Evolutionary conservation across 2,113 vertebrate species (phyloP).

Genomic region (Onychorhynchus coronatus): DNA sequence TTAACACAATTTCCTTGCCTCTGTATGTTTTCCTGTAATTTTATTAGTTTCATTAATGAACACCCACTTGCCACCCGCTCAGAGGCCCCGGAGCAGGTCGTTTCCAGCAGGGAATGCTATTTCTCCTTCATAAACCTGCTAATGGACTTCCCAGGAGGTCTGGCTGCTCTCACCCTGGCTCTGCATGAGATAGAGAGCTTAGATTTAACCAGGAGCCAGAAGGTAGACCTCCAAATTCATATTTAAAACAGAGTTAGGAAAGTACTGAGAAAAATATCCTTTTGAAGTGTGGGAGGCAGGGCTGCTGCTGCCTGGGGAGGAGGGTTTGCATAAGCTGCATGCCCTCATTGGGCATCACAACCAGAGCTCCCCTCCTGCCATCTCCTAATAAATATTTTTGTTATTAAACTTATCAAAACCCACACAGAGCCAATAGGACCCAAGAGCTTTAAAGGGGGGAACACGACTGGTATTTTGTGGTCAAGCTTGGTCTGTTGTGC

Average conservation of each 20-base stretch:
- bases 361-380: not conserved
- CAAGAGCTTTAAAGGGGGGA: not conserved
- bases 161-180: not conserved
- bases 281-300: not conserved
- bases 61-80: not conserved
- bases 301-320: not conserved
- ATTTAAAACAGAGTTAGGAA: not conserved
- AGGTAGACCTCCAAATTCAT: not conserved
- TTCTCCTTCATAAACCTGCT: not conserved
- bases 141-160: not conserved
- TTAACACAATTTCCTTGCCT: not conserved
- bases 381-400: not conserved
- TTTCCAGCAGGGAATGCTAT: not conserved
- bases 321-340: not conserved
- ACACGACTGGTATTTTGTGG: not conserved
- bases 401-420: not conserved
- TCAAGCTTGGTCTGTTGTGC: not conserved
- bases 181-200: not conserved
- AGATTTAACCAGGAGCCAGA: not conserved
- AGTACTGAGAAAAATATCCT: not conserved
- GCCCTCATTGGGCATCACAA: fast-evolving
- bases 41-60: not conserved
- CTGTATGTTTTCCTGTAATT: not conserved
- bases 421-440: not conserved
- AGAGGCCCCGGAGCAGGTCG: not conserved